Evolutionary conservation across 2,888 invertebrate genomes (phyloP).

Genomic region (Pyralis farinalis): DNA sequence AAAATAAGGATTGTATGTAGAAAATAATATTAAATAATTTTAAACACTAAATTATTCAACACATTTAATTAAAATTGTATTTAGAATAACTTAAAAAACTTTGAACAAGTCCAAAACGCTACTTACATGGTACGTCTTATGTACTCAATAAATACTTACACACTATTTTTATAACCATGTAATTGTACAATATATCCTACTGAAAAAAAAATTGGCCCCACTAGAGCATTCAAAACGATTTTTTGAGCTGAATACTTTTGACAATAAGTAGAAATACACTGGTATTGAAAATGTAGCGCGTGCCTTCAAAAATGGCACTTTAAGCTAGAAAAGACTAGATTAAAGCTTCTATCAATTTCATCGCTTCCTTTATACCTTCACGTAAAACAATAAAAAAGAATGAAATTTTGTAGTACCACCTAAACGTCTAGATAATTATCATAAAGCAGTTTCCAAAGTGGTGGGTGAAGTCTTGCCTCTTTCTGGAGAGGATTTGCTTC

Average conservation of each 20-base stretch:
- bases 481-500: conserved; percentile 57
- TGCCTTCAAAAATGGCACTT: conserved; percentile 65
- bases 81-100: conserved; percentile 76
- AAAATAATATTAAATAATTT: too few species aligned
- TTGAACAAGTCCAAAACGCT: conserved; percentile 70
- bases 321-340: conserved; percentile 75
- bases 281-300: conserved; percentile 40
- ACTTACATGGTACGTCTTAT: conserved; percentile 49
- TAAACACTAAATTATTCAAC: conserved; percentile 47
- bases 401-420: conserved; percentile 54
- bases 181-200: conserved; percentile 46
- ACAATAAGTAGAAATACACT: conserved; percentile 41
- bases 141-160: conserved; percentile 77
- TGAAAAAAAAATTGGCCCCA: conserved; percentile 68
- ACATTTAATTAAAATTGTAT: conserved; percentile 72
- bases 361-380: conserved; percentile 47
- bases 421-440: conserved; percentile 43
- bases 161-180: conserved; percentile 53
- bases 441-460: conserved; percentile 84
- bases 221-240: conserved; percentile 47
- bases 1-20: too few species aligned
- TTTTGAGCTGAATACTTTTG: conserved; percentile 48
- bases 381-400: conserved; percentile 35
- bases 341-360: conserved; percentile 75
- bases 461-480: conserved; percentile 67